These are phyloP conservation scores for Ciona savignyi DNA, from an alignment of 23 tunicate genomes.

Conservation along the genomic window DNA sequence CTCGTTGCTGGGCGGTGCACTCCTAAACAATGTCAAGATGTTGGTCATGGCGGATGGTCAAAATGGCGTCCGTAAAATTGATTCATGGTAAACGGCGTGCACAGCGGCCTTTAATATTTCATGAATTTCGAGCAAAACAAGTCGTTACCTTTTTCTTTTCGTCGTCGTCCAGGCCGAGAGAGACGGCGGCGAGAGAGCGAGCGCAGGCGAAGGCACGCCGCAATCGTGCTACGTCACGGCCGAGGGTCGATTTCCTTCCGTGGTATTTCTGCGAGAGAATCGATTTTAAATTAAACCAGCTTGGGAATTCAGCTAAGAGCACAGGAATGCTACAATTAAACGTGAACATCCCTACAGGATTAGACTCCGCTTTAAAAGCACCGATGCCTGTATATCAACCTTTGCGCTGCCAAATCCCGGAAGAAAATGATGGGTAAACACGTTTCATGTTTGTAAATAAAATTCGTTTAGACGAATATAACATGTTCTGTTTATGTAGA, in stretches of 20 bases:
- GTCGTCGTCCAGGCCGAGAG: slow-evolving; percentile 23
- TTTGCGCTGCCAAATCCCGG: too few relatives aligned
- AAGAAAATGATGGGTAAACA: too few relatives aligned
- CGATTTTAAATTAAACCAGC: too few relatives aligned
- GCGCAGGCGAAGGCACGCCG: slow-evolving; percentile 50
- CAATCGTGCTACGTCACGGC: slow-evolving; percentile 59
- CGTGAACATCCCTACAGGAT: too few relatives aligned
- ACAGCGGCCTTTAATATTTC: slow-evolving; percentile 4
- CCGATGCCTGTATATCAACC: too few relatives aligned
- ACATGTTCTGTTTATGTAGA: background rate
- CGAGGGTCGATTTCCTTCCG: slow-evolving; percentile 71
- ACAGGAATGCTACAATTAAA: too few relatives aligned
- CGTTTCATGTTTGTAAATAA: too few relatives aligned
- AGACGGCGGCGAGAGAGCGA: slow-evolving; percentile 25
- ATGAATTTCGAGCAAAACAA: background rate
- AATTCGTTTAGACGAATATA: too few relatives aligned
- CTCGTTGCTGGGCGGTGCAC: background rate
- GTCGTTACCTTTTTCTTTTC: slow-evolving; percentile 25
- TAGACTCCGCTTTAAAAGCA: too few relatives aligned
- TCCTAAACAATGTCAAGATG: background rate
- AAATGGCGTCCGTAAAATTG: background rate
- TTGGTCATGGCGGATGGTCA: background rate
- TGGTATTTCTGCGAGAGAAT: slow-evolving; percentile 58
- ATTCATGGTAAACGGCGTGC: background rate
- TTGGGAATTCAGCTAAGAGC: too few relatives aligned